Evolutionary conservation across 2,888 invertebrate species (phyloP).

Genomic region (Lasioglossum vierecki): DNA sequence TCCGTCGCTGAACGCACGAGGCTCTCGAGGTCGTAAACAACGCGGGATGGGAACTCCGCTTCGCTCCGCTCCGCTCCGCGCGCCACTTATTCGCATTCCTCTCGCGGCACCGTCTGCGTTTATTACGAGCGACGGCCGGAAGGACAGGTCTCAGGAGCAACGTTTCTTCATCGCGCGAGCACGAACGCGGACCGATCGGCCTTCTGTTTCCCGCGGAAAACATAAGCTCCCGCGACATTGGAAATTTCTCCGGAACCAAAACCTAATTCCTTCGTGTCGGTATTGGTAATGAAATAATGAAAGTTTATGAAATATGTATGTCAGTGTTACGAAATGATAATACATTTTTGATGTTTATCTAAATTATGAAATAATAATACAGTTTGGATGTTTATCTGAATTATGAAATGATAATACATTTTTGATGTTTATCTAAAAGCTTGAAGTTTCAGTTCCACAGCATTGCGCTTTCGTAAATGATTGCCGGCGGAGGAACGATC

Average conservation of each 20-base stretch:
- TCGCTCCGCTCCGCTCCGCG: neutral
- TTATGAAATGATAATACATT: neutral
- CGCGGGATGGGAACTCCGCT: constrained; percentile 37
- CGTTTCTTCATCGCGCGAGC: constrained; percentile 40
- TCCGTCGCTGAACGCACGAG: constrained; percentile 21
- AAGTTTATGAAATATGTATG: too few relatives aligned
- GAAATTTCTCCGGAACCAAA: too few relatives aligned
- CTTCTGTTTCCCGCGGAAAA: neutral
- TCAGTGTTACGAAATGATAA: neutral
- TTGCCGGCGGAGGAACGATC: neutral
- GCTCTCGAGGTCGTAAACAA: constrained; percentile 57
- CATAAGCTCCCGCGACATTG: neutral
- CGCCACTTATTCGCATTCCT: constrained; percentile 64
- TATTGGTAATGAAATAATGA: too few relatives aligned
- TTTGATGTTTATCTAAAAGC: neutral
- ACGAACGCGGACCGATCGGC: neutral
- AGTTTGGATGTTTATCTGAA: neutral
- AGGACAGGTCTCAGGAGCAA: constrained; percentile 46
- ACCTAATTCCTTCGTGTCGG: too few relatives aligned
- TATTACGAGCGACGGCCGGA: constrained; percentile 59
- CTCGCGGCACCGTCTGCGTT: constrained; percentile 50
- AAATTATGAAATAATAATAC: neutral
- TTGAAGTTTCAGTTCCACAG: neutral
- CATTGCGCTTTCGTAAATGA: neutral
- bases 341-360: neutral